A percentile compares a stretch with the other conserved stretches of the same genome.
Conservation (phyloP, 1,140 invertebrate genomes). For the Bombus balteatus region DNA sequence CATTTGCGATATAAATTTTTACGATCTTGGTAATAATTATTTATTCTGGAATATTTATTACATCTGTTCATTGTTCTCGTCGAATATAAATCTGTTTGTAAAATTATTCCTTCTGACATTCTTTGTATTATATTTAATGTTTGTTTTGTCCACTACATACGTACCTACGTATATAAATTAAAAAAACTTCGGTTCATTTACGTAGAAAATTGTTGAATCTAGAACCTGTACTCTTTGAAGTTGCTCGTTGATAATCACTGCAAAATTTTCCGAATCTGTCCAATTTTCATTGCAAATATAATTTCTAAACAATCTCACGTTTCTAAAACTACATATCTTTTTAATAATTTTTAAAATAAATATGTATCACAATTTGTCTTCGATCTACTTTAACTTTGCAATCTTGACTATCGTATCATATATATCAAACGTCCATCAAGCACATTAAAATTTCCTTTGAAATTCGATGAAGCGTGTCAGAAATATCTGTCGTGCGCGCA, state of each 20-base stretch:
- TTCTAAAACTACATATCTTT: too few species aligned
- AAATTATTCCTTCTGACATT: not conserved
- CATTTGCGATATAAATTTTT: too few species aligned
- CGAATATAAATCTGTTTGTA: too few species aligned
- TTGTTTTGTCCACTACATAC: not conserved
- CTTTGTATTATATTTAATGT: not conserved
- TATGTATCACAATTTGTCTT: not conserved
- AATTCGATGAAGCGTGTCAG: not conserved
- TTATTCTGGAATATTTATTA: not conserved
- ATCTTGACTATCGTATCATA: not conserved
- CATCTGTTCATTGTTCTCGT: not conserved
- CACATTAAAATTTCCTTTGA: not conserved
- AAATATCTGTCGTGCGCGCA: constrained; percentile 2
- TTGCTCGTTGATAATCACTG: not conserved
- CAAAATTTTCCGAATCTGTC: not conserved
- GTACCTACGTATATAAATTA: not conserved
- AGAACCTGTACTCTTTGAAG: not conserved
- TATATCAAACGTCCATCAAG: not conserved
- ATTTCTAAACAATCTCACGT: not conserved
- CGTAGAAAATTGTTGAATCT: not conserved
- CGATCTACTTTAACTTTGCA: not conserved
- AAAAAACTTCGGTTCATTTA: not conserved
- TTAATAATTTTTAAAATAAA: not conserved
- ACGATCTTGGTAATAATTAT: not conserved
- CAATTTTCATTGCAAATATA: not conserved